phyloP scores from a whole-genome alignment of 2,888 invertebrate genomes.

The Monopis laevigella region DNA sequence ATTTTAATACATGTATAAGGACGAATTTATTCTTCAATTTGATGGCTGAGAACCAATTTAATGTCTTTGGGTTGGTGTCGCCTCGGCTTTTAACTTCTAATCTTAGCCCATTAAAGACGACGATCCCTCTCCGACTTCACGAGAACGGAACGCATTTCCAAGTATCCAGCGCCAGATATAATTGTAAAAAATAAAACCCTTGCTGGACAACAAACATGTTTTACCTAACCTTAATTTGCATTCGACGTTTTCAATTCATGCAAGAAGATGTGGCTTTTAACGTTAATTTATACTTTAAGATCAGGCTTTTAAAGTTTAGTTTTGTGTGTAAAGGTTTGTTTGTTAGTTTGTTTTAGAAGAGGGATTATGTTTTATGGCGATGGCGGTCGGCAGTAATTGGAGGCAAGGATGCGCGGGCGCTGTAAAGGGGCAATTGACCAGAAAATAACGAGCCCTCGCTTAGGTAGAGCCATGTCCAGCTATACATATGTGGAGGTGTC shows the following conservation, averaged over 20 bases:
- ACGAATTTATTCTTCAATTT: too few relatives aligned
- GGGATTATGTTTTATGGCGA: slow-evolving; percentile 43
- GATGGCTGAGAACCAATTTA: slow-evolving; percentile 11
- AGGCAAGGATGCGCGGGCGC: slow-evolving; percentile 64
- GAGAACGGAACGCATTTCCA: slow-evolving; percentile 58
- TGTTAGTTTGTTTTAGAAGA: slow-evolving; percentile 13
- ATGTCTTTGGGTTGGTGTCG: slow-evolving; percentile 19
- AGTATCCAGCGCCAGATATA: slow-evolving; percentile 58
- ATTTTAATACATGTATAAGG: too few relatives aligned
- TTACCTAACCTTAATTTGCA: slow-evolving; percentile 65
- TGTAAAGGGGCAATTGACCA: slow-evolving; percentile 65
- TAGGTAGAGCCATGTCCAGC: slow-evolving; percentile 13
- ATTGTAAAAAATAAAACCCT: slow-evolving; percentile 64
- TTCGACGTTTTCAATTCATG: slow-evolving; percentile 19
- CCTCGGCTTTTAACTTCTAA: slow-evolving; percentile 60
- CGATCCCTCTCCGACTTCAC: slow-evolving; percentile 55
- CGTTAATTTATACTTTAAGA: slow-evolving; percentile 17
- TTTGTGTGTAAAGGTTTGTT: slow-evolving; percentile 16
- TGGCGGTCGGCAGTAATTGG: slow-evolving; percentile 65
- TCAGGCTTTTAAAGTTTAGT: slow-evolving; percentile 18
- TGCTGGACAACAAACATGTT: slow-evolving; percentile 61
- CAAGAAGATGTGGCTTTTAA: not conserved
- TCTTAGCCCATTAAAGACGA: slow-evolving; percentile 63
- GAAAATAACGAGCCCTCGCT: slow-evolving; percentile 62
- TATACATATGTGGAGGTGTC: slow-evolving; percentile 34